Evolutionary conservation across 2,888 invertebrate genomes (phyloP).

Genomic region (Heteropelma amictum): DNA sequence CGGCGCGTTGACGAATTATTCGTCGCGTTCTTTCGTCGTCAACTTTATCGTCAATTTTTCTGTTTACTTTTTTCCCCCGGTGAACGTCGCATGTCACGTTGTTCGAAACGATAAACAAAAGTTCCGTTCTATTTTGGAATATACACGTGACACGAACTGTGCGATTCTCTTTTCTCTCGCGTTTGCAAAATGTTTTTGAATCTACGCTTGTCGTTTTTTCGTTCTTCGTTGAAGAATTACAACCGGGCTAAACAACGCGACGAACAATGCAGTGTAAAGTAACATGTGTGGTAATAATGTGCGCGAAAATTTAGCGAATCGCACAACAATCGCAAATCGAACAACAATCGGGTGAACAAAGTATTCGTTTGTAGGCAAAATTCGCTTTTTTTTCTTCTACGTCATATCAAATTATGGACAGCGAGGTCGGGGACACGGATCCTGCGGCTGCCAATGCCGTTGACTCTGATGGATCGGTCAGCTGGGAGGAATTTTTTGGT

Average conservation of each 20-base stretch:
- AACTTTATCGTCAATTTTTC: neutral
- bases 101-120: neutral
- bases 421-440: conserved; percentile 65
- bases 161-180: neutral
- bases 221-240: neutral
- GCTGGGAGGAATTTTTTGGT: conserved; percentile 87
- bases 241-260: neutral
- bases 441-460: conserved; percentile 77
- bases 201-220: neutral
- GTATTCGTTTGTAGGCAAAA: neutral
- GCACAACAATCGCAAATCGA: conserved; percentile 6
- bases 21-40: neutral
- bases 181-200: too few relatives aligned
- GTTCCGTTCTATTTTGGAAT: neutral
- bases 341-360: neutral
- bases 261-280: conserved; percentile 6
- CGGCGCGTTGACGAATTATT: conserved; percentile 55
- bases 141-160: neutral
- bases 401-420: conserved; percentile 66
- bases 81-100: too few relatives aligned
- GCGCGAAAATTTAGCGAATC: conserved; percentile 21
- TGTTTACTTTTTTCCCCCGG: too few relatives aligned
- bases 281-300: conserved; percentile 24
- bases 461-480: conserved; percentile 85
- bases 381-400: too few relatives aligned